Percentiles rank a stretch among this genome's conserved stretches.
These are phyloP conservation scores for Nasonia longicornis DNA, from an alignment of 1,140 invertebrate species.

Conservation along the genomic window DNA sequence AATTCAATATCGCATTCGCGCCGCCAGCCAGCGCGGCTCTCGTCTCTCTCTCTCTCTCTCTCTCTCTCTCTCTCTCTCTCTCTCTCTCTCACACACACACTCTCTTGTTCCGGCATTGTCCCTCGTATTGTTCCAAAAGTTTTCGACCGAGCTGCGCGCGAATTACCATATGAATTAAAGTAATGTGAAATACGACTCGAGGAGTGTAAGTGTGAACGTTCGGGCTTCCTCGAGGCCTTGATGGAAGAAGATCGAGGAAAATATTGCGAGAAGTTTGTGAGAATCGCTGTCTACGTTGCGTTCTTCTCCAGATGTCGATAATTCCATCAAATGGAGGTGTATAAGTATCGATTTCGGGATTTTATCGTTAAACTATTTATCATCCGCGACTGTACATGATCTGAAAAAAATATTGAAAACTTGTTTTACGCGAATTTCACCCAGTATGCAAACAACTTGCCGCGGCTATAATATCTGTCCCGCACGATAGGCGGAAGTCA, in stretches of 20 bases:
- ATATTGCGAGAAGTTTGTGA: not conserved
- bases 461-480: not conserved
- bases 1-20: constrained; percentile 66
- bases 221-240: constrained; percentile 25
- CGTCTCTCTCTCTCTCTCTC: not conserved
- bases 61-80: too few species aligned
- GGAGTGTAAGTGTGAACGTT: constrained; percentile 44
- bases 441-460: too few species aligned
- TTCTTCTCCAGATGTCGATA: not conserved
- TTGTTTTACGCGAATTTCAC: not conserved
- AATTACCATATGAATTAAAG: constrained; percentile 70
- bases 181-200: constrained; percentile 64
- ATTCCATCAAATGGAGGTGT: too few species aligned
- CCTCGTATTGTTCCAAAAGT: constrained; percentile 65
- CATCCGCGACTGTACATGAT: too few species aligned
- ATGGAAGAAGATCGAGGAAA: constrained; percentile 7
- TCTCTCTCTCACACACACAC: not conserved
- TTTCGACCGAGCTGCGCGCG: constrained; percentile 58
- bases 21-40: constrained; percentile 41
- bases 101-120: constrained; percentile 55
- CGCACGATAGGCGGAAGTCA: not conserved
- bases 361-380: not conserved
- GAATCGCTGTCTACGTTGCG: not conserved
- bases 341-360: too few species aligned
- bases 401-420: too few species aligned